These are phyloP conservation scores for Eretmocerus hayati DNA, from an alignment of 2,888 invertebrate species.

Conservation along the genomic window DNA sequence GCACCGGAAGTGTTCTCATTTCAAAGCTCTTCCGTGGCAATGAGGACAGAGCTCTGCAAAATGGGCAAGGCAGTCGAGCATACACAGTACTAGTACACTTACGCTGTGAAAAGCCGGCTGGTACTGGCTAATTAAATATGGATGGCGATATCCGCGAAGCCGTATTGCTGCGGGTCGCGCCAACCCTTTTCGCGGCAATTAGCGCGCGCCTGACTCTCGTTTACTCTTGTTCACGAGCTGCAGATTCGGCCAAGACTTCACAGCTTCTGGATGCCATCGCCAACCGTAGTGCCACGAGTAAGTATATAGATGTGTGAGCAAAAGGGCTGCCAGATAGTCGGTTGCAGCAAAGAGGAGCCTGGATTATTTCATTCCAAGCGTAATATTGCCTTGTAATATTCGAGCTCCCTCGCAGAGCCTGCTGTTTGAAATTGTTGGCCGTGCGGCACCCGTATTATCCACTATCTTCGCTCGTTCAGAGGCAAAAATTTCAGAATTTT, in stretches of 20 bases:
- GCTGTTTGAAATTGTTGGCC: conserved; percentile 42
- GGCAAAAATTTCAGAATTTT: conserved; percentile 16
- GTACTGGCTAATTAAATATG: conserved; percentile 38
- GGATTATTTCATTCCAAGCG: conserved; percentile 42
- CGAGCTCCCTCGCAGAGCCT: conserved; percentile 37
- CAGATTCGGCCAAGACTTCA: too few species aligned
- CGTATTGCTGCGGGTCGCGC: conserved; percentile 30
- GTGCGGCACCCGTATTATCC: conserved; percentile 26
- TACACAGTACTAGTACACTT: too few species aligned
- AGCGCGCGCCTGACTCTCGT: conserved; percentile 35
- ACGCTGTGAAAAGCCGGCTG: too few species aligned
- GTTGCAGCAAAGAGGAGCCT: conserved; percentile 8
- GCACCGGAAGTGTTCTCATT: too few species aligned
- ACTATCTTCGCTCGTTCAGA: conserved; percentile 25
- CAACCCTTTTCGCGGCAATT: conserved; percentile 44
- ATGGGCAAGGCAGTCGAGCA: too few species aligned
- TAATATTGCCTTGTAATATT: conserved; percentile 44
- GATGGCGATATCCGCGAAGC: conserved; percentile 36
- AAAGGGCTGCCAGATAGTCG: neutral
- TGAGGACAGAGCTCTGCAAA: too few species aligned
- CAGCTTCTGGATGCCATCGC: too few species aligned
- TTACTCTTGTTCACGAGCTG: conserved; percentile 38
- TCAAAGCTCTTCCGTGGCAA: too few species aligned
- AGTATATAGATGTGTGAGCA: too few species aligned
- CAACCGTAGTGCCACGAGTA: too few species aligned